Base-by-base conservation (phyloP, 35 echinoderm and acorn worm genomes). In the Nesometra sesokonis region DNA sequence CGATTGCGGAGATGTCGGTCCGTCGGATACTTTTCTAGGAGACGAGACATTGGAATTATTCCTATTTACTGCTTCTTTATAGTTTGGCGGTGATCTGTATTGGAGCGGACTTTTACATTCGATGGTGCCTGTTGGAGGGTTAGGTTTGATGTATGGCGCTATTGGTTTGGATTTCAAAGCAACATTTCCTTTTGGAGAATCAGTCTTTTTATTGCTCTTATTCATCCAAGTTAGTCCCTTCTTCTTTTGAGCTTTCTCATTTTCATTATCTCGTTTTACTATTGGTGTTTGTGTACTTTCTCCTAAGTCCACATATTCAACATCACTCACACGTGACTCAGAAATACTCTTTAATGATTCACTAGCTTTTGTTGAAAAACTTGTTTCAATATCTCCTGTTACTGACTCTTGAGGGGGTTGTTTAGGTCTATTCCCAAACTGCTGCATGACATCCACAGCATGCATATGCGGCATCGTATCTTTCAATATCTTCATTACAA, bases 401-500 rank as follows among this genome's bases (percentile, higher is more conserved):
- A 67, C 52, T 13, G 52, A 67, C 52, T 67, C 52, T 13, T 19
- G 21, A 67, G 52, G 21, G 21, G 52, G 52, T 19, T 67, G 8
- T 67, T 67, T 67, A 67, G 52, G 23, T 29, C 34, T 35, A 27
- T 34, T 37, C 7, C 34, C 81, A 34, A 81, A 77, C 67, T 85
- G 81, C 86, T 99, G 96, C 96, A 99, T 99, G 33, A 82, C 89
- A 78, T 99, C 92, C 21, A 99, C 96, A 33, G 96, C 96, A 33
- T 87, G 94, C 96, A 99, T 99, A 47, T 99, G 96, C 38, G 90
- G 82, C 80, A 91, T 92, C 9, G 96, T 99, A 43, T 99, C 92
- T 8, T 90, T 86, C 21, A 99, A 86, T 8, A 99, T 88, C 76
- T 92, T 94, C 91, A 99, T 82, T 29, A 93, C 96, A 32, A 99